Conservation (phyloP, 92 coral and sea anemone species). For the Plumapathes pennacea region DNA sequence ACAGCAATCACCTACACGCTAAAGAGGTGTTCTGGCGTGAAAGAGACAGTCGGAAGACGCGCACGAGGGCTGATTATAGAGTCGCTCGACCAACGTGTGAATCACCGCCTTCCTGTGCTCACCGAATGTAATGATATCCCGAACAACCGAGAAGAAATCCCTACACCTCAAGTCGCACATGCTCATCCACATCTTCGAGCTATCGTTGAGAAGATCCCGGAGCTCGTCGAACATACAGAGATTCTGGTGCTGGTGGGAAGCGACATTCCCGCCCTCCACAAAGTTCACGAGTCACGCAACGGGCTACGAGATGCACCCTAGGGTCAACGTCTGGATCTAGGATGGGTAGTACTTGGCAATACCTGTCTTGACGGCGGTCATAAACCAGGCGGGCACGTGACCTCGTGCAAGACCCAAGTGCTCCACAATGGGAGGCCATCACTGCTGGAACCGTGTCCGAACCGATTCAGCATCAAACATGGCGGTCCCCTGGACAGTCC, state of each 20-base stretch:
- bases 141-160: constrained; percentile 40
- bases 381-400: neutral
- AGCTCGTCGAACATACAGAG: constrained; percentile 8
- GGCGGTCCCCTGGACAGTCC: neutral
- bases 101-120: constrained; percentile 5
- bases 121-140: constrained; percentile 48
- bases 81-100: constrained; percentile 23
- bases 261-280: constrained; percentile 18
- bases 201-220: constrained; percentile 26
- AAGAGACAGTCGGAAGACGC: constrained; percentile 33
- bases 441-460: constrained; percentile 37
- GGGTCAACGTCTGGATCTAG: constrained; percentile 33
- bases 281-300: constrained; percentile 31
- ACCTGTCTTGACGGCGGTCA: constrained; percentile 44
- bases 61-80: constrained; percentile 41
- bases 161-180: constrained; percentile 30
- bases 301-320: constrained; percentile 15
- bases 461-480: constrained; percentile 8
- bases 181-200: constrained; percentile 41
- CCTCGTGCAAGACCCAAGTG: constrained; percentile 37
- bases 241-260: neutral
- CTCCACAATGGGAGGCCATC: constrained; percentile 49
- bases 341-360: constrained; percentile 26
- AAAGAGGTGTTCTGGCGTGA: constrained; percentile 36
- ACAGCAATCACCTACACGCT: constrained; percentile 38